Evolutionary conservation across 1,140 invertebrate species (phyloP).

Genomic region (Lutraria rhynchaena): DNA sequence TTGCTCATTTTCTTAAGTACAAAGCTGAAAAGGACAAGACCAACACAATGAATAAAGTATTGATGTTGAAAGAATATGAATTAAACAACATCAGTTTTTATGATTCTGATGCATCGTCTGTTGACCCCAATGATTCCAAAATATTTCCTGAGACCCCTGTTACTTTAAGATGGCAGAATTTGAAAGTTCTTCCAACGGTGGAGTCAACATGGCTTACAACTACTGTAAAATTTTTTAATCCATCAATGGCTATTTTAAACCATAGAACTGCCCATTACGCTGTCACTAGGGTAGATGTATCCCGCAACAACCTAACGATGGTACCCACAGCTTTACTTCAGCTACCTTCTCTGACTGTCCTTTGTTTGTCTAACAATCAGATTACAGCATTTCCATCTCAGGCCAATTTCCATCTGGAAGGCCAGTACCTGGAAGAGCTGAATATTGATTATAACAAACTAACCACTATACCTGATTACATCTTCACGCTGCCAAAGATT

Average conservation of each 20-base stretch:
- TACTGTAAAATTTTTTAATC: constrained; percentile 72
- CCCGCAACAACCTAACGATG: constrained; percentile 92
- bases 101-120: constrained; percentile 59
- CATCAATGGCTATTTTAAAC: constrained; percentile 58
- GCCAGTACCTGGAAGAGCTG: constrained; percentile 92
- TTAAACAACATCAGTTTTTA: constrained; percentile 28
- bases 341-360: constrained; percentile 89
- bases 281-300: constrained; percentile 96
- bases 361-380: constrained; percentile 95
- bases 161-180: constrained; percentile 95
- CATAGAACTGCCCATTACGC: constrained; percentile 89
- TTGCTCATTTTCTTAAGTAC: constrained; percentile 83
- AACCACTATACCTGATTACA: constrained; percentile 89
- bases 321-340: constrained; percentile 93
- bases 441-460: constrained; percentile 94
- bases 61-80: constrained; percentile 58
- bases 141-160: constrained; percentile 93
- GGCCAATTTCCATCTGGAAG: constrained; percentile 58
- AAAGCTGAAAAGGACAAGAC: constrained; percentile 69
- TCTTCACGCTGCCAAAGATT: constrained; percentile 92
- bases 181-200: constrained; percentile 86
- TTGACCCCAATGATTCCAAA: constrained; percentile 81
- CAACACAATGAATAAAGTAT: constrained; percentile 68
- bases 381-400: constrained; percentile 87
- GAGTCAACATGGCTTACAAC: constrained; percentile 91